Evolutionary conservation across 2,113 vertebrate species (phyloP), one percentile per base, ranked within the genome.

Genomic region (Coturnix japonica): DNA sequence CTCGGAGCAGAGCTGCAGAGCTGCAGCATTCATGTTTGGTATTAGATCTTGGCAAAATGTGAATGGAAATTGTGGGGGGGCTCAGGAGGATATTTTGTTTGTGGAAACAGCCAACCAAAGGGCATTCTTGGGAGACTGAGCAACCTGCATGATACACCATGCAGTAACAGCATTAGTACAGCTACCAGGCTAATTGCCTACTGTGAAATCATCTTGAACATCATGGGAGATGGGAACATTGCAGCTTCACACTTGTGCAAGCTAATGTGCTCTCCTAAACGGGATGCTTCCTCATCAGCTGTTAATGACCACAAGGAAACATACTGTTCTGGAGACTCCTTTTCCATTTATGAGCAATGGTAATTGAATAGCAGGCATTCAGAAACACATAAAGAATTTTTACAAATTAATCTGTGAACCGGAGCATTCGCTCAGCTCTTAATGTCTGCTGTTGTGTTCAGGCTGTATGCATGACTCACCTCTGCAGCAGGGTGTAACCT

Each of bases 161-260:
- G 56, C 76, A 87, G 67, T 85, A 85, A 41, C 9, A 37, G 54
- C 20, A 60, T 82, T 57, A 76, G 60, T 43, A 54, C 69, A 77
- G 69, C 72, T 73, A 70, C 46, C 41, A 54, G 37, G 41, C 75
- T 90, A 82, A 87, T 70, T 66, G 53, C 84, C 60, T 66, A 43
- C 84, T 89, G 87, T 92, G 93, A 92, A 74, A 92, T 83, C 81
- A 67, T 84, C 81, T 94, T 79, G 81, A 90, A 73, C 69, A 5
- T 53, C 59, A 66, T 66, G 51, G 78, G 73, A 78, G 72, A 65
- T 56, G 54, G 66, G 22, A 85, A 87, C 53, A 41, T 39, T 87
- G 71, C 59, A 72, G 81, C 85, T 89, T 89, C 82, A 72, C 79
- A 70, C 69, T 94, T 37, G 51, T 88, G 49, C 73, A 44, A 85